Percentiles rank a stretch among this genome's conserved stretches.
These are phyloP conservation scores for Onychomys arenicola DNA, from an alignment of 2,797 vertebrate species.

Conservation along the genomic window DNA sequence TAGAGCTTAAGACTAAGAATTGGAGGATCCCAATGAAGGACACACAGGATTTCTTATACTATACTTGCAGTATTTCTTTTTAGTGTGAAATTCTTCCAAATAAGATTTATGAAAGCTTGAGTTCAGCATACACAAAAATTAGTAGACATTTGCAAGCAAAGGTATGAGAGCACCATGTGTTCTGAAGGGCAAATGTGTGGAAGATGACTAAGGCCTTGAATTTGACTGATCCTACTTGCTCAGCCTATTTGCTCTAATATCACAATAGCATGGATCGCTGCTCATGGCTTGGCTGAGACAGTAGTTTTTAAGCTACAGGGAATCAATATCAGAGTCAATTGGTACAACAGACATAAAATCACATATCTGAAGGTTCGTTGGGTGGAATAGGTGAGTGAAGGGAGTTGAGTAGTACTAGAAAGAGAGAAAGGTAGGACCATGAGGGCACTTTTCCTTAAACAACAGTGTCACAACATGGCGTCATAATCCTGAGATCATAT, in stretches of 20 bases:
- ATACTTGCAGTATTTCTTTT: neutral
- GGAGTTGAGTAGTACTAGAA: neutral
- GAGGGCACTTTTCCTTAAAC: neutral
- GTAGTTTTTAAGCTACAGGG: neutral
- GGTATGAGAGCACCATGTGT: neutral
- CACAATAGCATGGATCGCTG: neutral
- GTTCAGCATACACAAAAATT: neutral
- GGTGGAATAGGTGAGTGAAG: neutral
- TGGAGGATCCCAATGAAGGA: neutral
- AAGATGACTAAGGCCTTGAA: slow-evolving; percentile 43
- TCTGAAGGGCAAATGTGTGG: neutral
- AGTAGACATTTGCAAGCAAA: slow-evolving; percentile 7
- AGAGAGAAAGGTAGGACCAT: neutral
- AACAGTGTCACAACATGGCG: neutral
- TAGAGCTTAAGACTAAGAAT: neutral
- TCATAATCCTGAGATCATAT: neutral
- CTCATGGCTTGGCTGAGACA: neutral
- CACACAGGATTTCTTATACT: neutral
- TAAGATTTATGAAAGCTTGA: neutral
- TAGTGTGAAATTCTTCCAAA: slow-evolving; percentile 35
- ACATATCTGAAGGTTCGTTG: neutral
- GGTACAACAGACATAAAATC: neutral
- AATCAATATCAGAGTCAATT: neutral
- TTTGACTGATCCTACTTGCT: slow-evolving; percentile 42
- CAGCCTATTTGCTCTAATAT: slow-evolving; percentile 8